Evolutionary conservation across 2,113 vertebrate species (phyloP).

Genomic region (Triplophysa siluroides): DNA sequence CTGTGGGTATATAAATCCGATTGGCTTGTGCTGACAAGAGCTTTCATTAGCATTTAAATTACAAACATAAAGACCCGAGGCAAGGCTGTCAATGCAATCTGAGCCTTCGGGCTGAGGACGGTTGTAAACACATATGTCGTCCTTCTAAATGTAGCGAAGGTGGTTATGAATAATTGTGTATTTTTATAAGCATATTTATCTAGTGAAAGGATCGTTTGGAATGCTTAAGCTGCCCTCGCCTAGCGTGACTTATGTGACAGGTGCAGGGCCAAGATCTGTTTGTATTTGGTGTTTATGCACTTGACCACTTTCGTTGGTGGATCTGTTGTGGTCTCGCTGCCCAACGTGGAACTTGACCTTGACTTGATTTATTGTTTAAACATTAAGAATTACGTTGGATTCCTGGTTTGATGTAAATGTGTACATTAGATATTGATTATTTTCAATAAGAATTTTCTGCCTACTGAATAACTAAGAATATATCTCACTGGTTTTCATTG

Average conservation of each 20-base stretch:
- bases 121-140: slow-evolving; percentile 13
- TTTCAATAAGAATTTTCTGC: too few species aligned
- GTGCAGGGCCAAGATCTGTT: slow-evolving; percentile 21
- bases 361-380: not conserved
- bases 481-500: too few species aligned
- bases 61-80: slow-evolving; percentile 51
- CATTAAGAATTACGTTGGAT: not conserved
- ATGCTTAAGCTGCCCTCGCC: not conserved
- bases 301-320: slow-evolving; percentile 13
- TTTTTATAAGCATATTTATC: not conserved
- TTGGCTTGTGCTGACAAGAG: slow-evolving; percentile 64
- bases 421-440: too few species aligned
- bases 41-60: slow-evolving; percentile 70
- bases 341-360: not conserved
- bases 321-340: not conserved
- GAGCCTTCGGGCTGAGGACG: not conserved
- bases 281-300: slow-evolving; percentile 9
- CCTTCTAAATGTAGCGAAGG: not conserved
- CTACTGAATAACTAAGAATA: too few species aligned
- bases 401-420: not conserved
- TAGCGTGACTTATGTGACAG: not conserved
- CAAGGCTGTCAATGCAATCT: slow-evolving; percentile 29
- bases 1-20: slow-evolving; percentile 66
- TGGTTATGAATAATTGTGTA: not conserved
- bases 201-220: not conserved